Conservation (phyloP, 2,797 vertebrate genomes). For the Sebastes wilsoni region DNA sequence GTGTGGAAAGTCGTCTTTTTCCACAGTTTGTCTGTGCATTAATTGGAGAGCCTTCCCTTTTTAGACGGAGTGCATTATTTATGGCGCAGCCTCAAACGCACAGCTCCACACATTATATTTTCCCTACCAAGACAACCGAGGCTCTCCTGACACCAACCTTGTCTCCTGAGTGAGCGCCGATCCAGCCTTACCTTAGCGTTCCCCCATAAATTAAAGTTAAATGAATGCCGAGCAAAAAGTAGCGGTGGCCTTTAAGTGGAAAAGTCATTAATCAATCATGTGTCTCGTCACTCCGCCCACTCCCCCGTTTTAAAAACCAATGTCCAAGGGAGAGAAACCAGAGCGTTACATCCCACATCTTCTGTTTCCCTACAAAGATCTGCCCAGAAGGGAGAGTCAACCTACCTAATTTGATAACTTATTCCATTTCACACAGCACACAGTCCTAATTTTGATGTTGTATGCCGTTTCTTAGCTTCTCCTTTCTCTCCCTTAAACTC, state of each 20-base stretch:
- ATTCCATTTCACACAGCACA: conserved; percentile 68
- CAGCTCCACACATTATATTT: conserved; percentile 27
- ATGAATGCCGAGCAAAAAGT: conserved; percentile 67
- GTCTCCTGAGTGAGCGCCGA: conserved; percentile 67
- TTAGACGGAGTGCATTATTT: conserved; percentile 77
- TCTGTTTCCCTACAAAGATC: conserved; percentile 48
- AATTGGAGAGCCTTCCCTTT: conserved; percentile 75
- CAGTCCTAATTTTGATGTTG: conserved; percentile 58
- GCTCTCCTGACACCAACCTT: conserved; percentile 71
- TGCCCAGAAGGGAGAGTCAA: conserved; percentile 70
- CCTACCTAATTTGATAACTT: conserved; percentile 73
- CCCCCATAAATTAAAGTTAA: conserved; percentile 80
- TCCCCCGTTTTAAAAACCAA: conserved; percentile 66
- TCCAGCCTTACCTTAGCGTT: conserved; percentile 74
- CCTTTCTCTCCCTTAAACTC: conserved; percentile 38
- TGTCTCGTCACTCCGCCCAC: conserved; percentile 69
- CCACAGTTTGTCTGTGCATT: conserved; percentile 72
- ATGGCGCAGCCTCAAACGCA: conserved; percentile 68
- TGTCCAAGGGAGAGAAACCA: conserved; percentile 74
- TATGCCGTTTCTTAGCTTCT: conserved; percentile 59
- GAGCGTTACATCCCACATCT: conserved; percentile 55
- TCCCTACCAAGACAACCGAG: conserved; percentile 42
- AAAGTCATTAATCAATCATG: conserved; percentile 84
- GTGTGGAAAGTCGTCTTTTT: conserved; percentile 52
- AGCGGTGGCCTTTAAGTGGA: conserved; percentile 76